Evolutionary conservation across 2,888 invertebrate species (phyloP), one percentile per base, ranked within the genome.

Genomic region (Asteroscopus sphinx): DNA sequence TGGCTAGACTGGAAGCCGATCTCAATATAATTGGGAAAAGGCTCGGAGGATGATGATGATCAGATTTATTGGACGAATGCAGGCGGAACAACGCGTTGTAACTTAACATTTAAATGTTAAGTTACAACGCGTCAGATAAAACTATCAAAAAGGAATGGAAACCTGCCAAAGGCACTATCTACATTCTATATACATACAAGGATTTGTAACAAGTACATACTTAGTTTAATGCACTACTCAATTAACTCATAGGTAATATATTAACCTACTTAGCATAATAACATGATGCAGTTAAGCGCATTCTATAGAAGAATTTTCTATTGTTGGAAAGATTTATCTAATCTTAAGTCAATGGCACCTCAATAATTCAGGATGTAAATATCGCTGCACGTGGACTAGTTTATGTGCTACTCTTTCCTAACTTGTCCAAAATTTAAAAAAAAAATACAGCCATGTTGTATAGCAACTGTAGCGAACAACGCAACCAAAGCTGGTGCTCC

Each of bases 141-240:
- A 26, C 8, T 35, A 46, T 41, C 41, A 25, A 37, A 46, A 52
- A 16, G 61, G 32, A 61, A 52, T 44, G 68, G 68, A 42, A 32
- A 16, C 16, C 36, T 28, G 42, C 26, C 30, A 64, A 46, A n/a
- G n/a, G n/a, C n/a, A n/a, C n/a, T n/a, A n/a, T n/a, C n/a, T n/a
- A n/a, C n/a, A n/a, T n/a, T 30, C 9, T 17, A 36, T 21, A 3
- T 12, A 5, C 12, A 2, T 26, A 41, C 41, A 35, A 35, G 42
- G 41, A 35, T 47, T 67, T 41, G 32, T 30, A 3, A 15, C 33
- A 48, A 35, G 11, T 12, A 8, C 9, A 41, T 15, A 26, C 3
- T 25, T 9, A 41, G 1, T 12, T n/a, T n/a, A n/a, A n/a, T n/a
- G n/a, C n/a, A 35, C 3, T 21, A 12, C 1, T 15, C 33, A 49